A percentile compares a stretch with the other conserved stretches of the same genome.
phyloP scores from a whole-genome alignment of 2,888 invertebrate genomes.

The Parnassius smintheus region DNA sequence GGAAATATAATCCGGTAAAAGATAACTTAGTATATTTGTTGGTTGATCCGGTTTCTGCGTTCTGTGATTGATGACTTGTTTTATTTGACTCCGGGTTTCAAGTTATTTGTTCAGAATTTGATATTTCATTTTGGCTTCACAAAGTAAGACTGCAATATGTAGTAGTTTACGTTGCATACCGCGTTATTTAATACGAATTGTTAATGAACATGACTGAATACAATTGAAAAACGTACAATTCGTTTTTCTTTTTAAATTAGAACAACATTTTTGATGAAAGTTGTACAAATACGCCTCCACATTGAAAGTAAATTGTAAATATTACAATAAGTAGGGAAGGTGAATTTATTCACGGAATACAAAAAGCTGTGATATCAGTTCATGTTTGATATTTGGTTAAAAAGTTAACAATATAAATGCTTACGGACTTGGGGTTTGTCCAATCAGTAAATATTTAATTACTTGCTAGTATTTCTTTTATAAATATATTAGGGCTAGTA shows the following conservation, averaged over 20 bases:
- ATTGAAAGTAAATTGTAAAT: conserved; percentile 39
- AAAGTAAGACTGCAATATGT: conserved; percentile 39
- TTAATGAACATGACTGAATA: conserved; percentile 66
- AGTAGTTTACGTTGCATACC: conserved; percentile 52
- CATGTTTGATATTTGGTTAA: conserved; percentile 34
- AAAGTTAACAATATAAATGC: conserved; percentile 17
- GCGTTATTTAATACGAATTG: conserved; percentile 43
- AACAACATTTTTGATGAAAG: conserved; percentile 6
- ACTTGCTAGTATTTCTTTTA: conserved; percentile 5
- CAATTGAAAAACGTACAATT: conserved; percentile 20
- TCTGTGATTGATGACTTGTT: conserved; percentile 70
- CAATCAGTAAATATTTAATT: conserved; percentile 10
- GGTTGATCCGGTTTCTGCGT: conserved; percentile 63
- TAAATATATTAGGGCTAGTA: neutral
- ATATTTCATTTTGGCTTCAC: no score
- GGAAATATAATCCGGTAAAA: conserved; percentile 66
- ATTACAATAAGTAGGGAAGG: conserved; percentile 49
- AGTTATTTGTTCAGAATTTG: conserved; percentile 31
- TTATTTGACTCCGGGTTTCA: conserved; percentile 42
- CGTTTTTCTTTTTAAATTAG: conserved; percentile 14
- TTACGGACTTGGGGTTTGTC: conserved; percentile 24
- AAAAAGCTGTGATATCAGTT: conserved; percentile 80
- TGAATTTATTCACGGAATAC: conserved; percentile 56
- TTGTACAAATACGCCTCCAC: conserved; percentile 21
- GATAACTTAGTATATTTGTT: conserved; percentile 76